Evolutionary conservation across 2,797 vertebrate species (phyloP).

Genomic region (Knipowitschia caucasica): DNA sequence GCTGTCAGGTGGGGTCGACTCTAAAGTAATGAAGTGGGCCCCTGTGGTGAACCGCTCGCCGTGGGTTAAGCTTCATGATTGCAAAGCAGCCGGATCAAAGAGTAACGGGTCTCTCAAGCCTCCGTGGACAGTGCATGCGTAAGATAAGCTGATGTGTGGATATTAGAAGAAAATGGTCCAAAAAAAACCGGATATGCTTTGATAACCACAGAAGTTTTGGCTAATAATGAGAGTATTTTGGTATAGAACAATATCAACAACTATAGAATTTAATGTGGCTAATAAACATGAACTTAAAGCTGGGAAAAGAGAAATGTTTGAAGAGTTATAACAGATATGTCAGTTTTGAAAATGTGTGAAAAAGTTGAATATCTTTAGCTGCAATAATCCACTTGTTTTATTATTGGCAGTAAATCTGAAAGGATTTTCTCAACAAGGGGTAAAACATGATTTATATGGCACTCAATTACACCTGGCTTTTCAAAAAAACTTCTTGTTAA

Average conservation of each 20-base stretch:
- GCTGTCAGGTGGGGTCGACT: conserved; percentile 35
- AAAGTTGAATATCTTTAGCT: no score
- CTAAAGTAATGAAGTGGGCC: conserved; percentile 11
- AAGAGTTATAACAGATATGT: no score
- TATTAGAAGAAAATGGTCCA: conserved; percentile 42
- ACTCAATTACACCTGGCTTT: no score
- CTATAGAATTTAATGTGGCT: no score
- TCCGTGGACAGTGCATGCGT: conserved; percentile 5
- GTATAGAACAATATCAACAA: not conserved
- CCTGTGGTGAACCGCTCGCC: conserved; percentile 25
- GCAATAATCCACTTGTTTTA: no score
- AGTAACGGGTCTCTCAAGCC: conserved; percentile 11
- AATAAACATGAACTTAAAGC: no score
- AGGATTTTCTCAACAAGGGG: no score
- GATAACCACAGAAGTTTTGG: conserved; percentile 66
- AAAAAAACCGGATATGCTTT: conserved; percentile 58
- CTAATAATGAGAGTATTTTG: not conserved
- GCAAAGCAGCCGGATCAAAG: conserved; percentile 24
- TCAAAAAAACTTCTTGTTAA: no score
- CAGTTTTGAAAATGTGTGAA: no score
- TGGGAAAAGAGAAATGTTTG: no score
- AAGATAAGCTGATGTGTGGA: conserved; percentile 44
- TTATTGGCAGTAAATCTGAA: no score
- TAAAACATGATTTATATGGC: no score
- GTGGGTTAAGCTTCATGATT: conserved; percentile 24